phyloP scores from a whole-genome alignment of 2,888 invertebrate species.

The Electrophaes corylata region DNA sequence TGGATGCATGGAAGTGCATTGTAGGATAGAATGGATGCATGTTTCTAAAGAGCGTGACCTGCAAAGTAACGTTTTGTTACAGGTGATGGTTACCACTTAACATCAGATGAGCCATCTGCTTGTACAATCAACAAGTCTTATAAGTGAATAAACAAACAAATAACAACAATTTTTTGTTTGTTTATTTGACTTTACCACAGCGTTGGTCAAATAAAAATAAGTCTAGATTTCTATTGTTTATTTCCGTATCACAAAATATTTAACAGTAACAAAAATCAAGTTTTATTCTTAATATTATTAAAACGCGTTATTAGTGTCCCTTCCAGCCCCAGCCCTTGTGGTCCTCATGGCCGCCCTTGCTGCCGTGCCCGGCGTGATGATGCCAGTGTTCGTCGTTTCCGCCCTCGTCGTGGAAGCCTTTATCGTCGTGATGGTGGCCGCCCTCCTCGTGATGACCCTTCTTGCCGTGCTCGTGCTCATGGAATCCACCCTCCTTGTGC shows the following conservation, averaged over 20 bases:
- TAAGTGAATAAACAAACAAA: no score
- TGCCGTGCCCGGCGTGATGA: conserved; percentile 88
- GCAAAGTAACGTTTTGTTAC: no score
- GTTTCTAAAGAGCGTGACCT: no score
- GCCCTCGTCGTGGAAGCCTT: conserved; percentile 90
- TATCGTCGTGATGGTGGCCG: conserved; percentile 89
- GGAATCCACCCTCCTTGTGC: conserved; percentile 89
- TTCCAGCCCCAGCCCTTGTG: conserved; percentile 91
- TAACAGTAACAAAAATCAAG: conserved; percentile 63
- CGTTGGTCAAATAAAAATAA: background rate
- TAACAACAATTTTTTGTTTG: background rate
- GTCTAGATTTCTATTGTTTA: conserved; percentile 16
- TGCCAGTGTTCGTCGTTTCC: conserved; percentile 90
- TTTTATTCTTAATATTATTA: conserved; percentile 23
- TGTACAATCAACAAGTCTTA: no score
- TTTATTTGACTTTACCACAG: background rate
- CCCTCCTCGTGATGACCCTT: conserved; percentile 92
- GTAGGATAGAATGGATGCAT: no score
- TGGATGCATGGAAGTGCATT: no score
- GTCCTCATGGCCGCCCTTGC: conserved; percentile 90
- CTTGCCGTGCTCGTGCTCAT: conserved; percentile 90
- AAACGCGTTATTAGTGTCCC: conserved; percentile 61
- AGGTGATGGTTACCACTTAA: no score
- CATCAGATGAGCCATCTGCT: no score
- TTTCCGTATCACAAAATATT: conserved; percentile 62